Evolutionary conservation across 2,888 invertebrate species (phyloP), one percentile per base, ranked within the genome.

Genomic region (Operophtera brumata): DNA sequence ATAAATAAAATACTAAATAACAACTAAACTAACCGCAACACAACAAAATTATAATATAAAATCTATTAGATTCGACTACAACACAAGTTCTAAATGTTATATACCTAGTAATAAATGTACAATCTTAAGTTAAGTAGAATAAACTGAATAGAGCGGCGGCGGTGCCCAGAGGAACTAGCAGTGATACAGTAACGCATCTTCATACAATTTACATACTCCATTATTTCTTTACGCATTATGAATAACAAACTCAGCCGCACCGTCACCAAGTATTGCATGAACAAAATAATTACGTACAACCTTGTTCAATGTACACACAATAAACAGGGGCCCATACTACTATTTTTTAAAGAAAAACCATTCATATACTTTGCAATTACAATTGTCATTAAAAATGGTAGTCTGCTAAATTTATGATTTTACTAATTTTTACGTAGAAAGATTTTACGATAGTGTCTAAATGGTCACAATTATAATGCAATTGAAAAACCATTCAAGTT

Each of bases 1-100:
- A 73, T 72, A 82, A 79, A 82, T 88, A 88, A 86, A 87, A 89
- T 77, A 89, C 89, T 88, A 89, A 89, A 89, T 88, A 89, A 89
- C 89, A 87, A 84, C 82, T 82, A 81, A 86, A 78, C 79, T 77
- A 78, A 85, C 71, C 77, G 80, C 83, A 86, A 87, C 86, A 80
- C 84, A 86, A 60, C 77, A 76, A 71, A 75, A 77, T 62, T 41
- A 67, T 58, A 60, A 56, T 51, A 56, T 54, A 56, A 69, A 73
- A 77, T 81, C 82, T 77, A 76, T 77, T 72, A 70, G 76, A 81
- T 80, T 82, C 68, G 77, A 82, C 84, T 86, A 86, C 75, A 66
- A 78, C 78, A 80, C 78, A 77, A 77, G 66, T 53, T 77, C 76
- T 81, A 78, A 78, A 73, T 69, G 59, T 69, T 74, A 68, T 75